Base-by-base conservation (phyloP, 2,888 invertebrate species). In the Pachliopta kotzebuea region DNA sequence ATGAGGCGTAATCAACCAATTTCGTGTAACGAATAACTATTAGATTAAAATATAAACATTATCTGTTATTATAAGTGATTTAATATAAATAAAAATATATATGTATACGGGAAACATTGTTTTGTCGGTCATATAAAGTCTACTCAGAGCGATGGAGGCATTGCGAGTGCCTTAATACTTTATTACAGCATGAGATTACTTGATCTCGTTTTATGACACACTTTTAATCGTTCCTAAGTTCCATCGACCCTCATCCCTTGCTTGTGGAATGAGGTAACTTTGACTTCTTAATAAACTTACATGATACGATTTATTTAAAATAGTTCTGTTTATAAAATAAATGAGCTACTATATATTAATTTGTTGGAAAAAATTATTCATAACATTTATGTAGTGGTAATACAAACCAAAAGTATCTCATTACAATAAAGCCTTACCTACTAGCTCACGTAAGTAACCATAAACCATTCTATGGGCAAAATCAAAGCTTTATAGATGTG, bases 161-260 rank as follows among this genome's bases (percentile, higher is more conserved):
- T 70, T 69, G 71, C 72, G 71, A 71, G 71, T 72, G 65, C 73
- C 71, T 80, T 83, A 80, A 83, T 83, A 81, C 83, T 83, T 84
- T 85, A 86, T 84, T 79, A 82, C 78, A 74, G 76, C 75, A 76
- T 76, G 76, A 85, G 80, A 81, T 85, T 80, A 82, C 83, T 80
- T 71, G 73, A 71, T 78, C 73, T 70, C 75, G 71, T 79, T 85
- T 88, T 84, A 88, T 78, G 83, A 78, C 79, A 76, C 75, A 75
- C 77, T 81, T 85, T 83, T 85, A 85, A 85, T 85, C 80, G 81
- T 78, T 73, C 68, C 75, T 75, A 74, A 80, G 80, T 83, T 79
- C 69, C 75, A 76, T 75, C 76, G 75, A 77, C 78, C 77, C 23
- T n/a, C 20, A 59, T 45, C 26, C n/a, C 21, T 18, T 14, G 54